phyloP scores from a whole-genome alignment of 2,888 invertebrate species.

The Meteorus colon region DNA sequence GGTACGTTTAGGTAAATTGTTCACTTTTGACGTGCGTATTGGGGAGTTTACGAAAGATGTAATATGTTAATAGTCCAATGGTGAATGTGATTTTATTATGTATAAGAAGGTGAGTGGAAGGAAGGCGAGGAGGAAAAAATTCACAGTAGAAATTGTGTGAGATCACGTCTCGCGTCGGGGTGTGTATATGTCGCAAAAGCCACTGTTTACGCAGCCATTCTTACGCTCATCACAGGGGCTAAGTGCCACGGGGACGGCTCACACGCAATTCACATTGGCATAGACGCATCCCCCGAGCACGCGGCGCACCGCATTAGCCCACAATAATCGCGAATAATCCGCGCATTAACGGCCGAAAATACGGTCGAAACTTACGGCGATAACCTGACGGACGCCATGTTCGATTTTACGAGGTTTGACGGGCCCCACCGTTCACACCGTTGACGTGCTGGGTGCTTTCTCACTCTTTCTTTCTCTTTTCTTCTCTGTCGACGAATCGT shows the following conservation, averaged over 20 bases:
- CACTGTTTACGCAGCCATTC: conserved; percentile 66
- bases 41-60: neutral
- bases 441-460: conserved; percentile 52
- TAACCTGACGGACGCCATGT: conserved; percentile 71
- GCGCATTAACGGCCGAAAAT: conserved; percentile 62
- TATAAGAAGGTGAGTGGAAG: neutral
- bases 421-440: conserved; percentile 59
- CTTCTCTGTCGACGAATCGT: conserved; percentile 18
- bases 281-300: conserved; percentile 62
- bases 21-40: neutral
- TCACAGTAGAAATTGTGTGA: conserved; percentile 43
- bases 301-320: conserved; percentile 65
- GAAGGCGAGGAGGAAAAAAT: conserved; percentile 25
- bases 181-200: conserved; percentile 66
- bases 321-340: conserved; percentile 60
- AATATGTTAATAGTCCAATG: conserved; percentile 3
- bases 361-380: conserved; percentile 64
- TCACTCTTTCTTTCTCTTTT: conserved; percentile 14
- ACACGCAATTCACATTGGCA: conserved; percentile 54
- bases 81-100: conserved; percentile 15
- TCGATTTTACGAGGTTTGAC: conserved; percentile 59
- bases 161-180: conserved; percentile 62
- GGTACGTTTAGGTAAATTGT: conserved; percentile 26
- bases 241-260: conserved; percentile 46
- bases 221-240: conserved; percentile 46